phyloP scores from a whole-genome alignment of 2,797 vertebrate genomes.

The Anguilla pacifica region DNA sequence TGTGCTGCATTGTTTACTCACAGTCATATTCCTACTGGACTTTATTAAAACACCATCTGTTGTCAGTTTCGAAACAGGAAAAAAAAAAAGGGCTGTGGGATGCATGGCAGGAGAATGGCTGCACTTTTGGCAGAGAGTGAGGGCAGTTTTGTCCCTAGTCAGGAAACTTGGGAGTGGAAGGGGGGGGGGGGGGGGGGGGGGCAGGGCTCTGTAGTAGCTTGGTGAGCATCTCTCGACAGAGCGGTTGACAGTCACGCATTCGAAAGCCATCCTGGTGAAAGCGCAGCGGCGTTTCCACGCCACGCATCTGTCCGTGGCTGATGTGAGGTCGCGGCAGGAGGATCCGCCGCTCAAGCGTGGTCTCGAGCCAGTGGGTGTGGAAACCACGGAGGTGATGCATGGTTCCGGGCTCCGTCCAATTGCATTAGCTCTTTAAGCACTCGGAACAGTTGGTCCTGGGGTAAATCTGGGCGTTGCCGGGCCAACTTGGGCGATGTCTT shows the following conservation, averaged over 20 bases:
- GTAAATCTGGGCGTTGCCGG: constrained; percentile 30
- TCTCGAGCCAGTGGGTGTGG: not conserved
- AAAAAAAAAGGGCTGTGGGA: constrained; percentile 48
- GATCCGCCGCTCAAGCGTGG: not conserved
- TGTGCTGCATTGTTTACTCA: constrained; percentile 96
- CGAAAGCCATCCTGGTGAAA: constrained; percentile 14
- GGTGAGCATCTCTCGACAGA: not conserved
- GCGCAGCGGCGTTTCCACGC: not conserved
- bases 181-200: not conserved
- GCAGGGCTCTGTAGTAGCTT: not conserved
- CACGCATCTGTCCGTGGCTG: not conserved
- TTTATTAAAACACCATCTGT: constrained; percentile 99
- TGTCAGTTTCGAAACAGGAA: constrained; percentile 82
- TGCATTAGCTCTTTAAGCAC: constrained; percentile 26
- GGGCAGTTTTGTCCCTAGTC: constrained; percentile 61
- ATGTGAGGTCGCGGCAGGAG: not conserved
- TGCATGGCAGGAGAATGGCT: constrained; percentile 58
- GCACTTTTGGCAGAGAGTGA: constrained; percentile 55
- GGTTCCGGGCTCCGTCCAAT: constrained; percentile 17
- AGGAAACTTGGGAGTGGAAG: constrained; percentile 11
- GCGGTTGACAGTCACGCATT: constrained; percentile 7
- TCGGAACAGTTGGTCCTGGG: constrained; percentile 37
- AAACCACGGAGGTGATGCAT: not conserved
- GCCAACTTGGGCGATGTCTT: constrained; percentile 25
- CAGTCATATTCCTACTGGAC: constrained; percentile 99